Evolutionary conservation across 2,888 invertebrate genomes (phyloP).

Genomic region (Drosophila mimica): DNA sequence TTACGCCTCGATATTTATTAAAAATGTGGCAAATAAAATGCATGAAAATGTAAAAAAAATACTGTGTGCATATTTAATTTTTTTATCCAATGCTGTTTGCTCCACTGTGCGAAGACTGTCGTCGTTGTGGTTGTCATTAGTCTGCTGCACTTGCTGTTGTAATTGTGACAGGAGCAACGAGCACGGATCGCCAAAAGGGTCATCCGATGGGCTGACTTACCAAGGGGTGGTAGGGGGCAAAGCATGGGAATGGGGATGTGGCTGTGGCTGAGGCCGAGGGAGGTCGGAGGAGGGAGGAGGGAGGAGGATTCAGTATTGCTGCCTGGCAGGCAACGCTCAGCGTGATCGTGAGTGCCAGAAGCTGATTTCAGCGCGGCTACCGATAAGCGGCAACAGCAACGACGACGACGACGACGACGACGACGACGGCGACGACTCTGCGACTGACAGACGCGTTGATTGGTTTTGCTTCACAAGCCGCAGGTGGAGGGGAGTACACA

Average conservation of each 20-base stretch:
- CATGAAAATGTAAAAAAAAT: background rate
- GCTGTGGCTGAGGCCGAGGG: no score
- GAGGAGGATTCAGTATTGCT: constrained; percentile 2
- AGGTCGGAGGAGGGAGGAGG: background rate
- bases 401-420: constrained; percentile 18
- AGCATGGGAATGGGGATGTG: background rate
- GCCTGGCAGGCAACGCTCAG: constrained; percentile 25
- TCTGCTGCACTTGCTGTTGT: constrained; percentile 79
- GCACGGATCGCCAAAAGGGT: constrained; percentile 74
- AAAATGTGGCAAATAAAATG: background rate
- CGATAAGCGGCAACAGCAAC: constrained; percentile 75
- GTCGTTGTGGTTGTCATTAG: constrained; percentile 75
- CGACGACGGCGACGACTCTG: constrained; percentile 36
- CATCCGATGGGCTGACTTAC: constrained; percentile 31
- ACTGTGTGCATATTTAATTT: background rate
- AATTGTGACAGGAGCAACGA: constrained; percentile 82
- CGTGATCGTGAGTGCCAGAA: constrained; percentile 83
- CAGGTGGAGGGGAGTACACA: background rate
- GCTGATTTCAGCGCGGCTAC: constrained; percentile 80
- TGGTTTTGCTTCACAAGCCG: constrained; percentile 68
- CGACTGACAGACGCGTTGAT: constrained; percentile 83
- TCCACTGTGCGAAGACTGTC: constrained; percentile 52
- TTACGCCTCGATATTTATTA: background rate
- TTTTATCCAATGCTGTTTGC: background rate
- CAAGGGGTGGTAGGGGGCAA: constrained; percentile 4